Evolutionary conservation across 2,113 vertebrate genomes (phyloP).

Genomic region (Oryzias javanicus): DNA sequence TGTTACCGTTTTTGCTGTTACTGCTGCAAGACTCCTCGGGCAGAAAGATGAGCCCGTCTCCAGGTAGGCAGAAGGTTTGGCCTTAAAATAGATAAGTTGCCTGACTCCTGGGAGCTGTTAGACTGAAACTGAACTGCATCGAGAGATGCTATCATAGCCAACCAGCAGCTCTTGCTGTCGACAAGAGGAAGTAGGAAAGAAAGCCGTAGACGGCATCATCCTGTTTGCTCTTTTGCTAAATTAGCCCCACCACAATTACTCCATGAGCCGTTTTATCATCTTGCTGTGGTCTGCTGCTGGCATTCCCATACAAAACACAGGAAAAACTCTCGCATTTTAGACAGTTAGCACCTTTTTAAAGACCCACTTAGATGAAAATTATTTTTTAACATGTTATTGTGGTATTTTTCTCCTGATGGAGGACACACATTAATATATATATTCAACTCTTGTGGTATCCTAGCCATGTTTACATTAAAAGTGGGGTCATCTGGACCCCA

Average conservation of each 20-base stretch:
- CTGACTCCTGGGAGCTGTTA: constrained; percentile 24
- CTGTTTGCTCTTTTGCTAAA: constrained; percentile 50
- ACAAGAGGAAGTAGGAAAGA: constrained; percentile 52
- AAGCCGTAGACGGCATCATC: constrained; percentile 42
- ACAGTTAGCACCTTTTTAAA: too few relatives aligned
- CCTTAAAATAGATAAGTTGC: constrained; percentile 50
- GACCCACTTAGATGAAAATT: too few relatives aligned
- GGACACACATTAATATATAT: too few relatives aligned
- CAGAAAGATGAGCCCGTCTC: constrained; percentile 44
- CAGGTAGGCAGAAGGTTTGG: constrained; percentile 59
- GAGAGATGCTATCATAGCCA: constrained; percentile 56
- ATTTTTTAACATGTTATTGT: too few relatives aligned
- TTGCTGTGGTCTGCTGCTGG: constrained; percentile 10
- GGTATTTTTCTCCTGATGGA: too few relatives aligned
- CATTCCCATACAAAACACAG: background rate
- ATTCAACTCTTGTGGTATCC: too few relatives aligned
- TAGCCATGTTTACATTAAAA: too few relatives aligned
- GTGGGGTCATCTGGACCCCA: too few relatives aligned
- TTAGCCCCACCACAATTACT: constrained; percentile 23
- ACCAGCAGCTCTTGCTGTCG: constrained; percentile 22
- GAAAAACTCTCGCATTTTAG: too few relatives aligned
- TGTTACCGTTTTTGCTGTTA: too few relatives aligned
- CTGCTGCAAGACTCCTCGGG: constrained; percentile 5
- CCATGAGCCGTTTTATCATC: constrained; percentile 27
- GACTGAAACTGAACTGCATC: constrained; percentile 28